Percentiles rank a stretch among this genome's conserved stretches.
Conservation (phyloP, 2,113 vertebrate genomes). For the Brachyhypopomus occidentalis region DNA sequence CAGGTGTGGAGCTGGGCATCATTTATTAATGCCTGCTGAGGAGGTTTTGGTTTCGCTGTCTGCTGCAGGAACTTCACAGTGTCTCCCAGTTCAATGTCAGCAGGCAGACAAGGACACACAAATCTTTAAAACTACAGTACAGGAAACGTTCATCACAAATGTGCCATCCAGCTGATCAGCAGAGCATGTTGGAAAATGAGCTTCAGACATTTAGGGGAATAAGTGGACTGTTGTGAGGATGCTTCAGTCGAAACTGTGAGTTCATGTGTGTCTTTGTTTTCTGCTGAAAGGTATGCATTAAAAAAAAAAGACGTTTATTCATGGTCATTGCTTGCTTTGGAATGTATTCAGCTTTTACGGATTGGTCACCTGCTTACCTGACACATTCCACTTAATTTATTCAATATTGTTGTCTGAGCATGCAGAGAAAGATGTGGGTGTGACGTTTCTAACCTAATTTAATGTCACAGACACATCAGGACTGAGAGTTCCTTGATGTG, state of each 20-base stretch:
- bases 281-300: background rate
- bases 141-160: background rate
- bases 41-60: slow-evolving; percentile 73
- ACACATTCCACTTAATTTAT: no score
- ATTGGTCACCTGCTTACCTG: background rate
- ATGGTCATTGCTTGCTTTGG: background rate
- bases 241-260: slow-evolving; percentile 64
- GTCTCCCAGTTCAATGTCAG: slow-evolving; percentile 11
- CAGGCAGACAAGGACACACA: no score
- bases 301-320: no score
- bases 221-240: slow-evolving; percentile 50
- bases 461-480: no score
- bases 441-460: no score
- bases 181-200: slow-evolving; percentile 35
- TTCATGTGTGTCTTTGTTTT: slow-evolving; percentile 45
- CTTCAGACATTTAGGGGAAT: slow-evolving; percentile 35
- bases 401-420: no score
- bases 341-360: background rate
- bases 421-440: no score
- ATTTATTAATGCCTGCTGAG: slow-evolving; percentile 72
- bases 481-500: no score
- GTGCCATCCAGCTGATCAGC: background rate
- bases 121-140: no score
- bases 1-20: slow-evolving; percentile 65
- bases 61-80: slow-evolving; percentile 56